Evolutionary conservation across 2,113 vertebrate genomes (phyloP).

Genomic region (Erinaceus europaeus): DNA sequence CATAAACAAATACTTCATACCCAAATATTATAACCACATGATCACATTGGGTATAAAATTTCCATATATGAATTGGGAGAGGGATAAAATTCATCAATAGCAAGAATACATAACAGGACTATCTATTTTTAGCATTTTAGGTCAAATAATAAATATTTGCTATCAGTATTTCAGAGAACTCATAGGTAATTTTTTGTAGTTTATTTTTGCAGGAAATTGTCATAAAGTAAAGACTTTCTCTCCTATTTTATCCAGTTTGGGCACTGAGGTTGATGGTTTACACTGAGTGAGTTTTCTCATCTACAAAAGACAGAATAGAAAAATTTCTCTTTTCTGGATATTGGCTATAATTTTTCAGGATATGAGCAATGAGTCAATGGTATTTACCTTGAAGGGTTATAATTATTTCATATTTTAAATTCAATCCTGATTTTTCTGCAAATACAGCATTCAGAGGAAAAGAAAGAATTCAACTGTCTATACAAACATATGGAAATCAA

Average conservation of each 20-base stretch:
- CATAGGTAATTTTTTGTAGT: neutral
- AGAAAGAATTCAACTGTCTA: slow-evolving; percentile 66
- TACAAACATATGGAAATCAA: slow-evolving; percentile 76
- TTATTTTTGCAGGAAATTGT: neutral
- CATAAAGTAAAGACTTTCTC: neutral
- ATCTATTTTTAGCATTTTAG: neutral
- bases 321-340: slow-evolving; percentile 3
- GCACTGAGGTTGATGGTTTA: neutral
- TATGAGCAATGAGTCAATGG: slow-evolving; percentile 37
- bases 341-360: slow-evolving; percentile 50
- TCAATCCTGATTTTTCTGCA: slow-evolving; percentile 73
- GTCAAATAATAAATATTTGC: neutral
- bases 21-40: neutral
- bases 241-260: neutral
- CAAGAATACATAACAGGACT: neutral
- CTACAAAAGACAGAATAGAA: neutral
- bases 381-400: slow-evolving; percentile 70
- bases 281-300: neutral
- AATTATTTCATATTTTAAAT: slow-evolving; percentile 78
- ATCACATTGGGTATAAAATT: neutral
- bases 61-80: neutral
- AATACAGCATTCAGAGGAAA: slow-evolving; percentile 68
- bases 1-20: neutral
- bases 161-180: slow-evolving; percentile 2
- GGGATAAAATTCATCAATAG: neutral